A percentile compares a stretch with the other conserved stretches of the same genome.
Conservation (phyloP, 2,888 invertebrate species). For the Campoplex nolae region DNA sequence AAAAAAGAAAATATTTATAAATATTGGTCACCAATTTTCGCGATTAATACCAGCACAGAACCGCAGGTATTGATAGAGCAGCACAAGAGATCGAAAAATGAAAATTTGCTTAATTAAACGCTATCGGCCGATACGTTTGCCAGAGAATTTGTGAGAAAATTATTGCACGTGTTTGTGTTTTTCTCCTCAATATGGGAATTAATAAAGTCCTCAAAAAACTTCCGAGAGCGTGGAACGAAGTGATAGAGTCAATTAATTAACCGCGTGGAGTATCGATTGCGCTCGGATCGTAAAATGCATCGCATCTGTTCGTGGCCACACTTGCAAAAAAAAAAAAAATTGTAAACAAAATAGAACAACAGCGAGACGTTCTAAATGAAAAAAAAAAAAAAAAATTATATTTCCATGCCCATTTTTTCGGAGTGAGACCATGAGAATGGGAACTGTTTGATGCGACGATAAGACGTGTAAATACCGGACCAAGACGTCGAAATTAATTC, state of each 20-base stretch:
- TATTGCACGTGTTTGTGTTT: neutral
- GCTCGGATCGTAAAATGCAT: constrained; percentile 12
- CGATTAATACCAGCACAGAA: neutral
- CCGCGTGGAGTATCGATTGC: constrained; percentile 38
- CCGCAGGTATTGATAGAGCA: neutral
- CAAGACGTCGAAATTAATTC: constrained; percentile 65
- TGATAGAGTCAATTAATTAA: constrained; percentile 76
- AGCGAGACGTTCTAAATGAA: neutral
- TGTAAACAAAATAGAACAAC: neutral
- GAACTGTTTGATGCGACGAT: constrained; percentile 39
- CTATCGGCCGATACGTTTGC: constrained; percentile 20
- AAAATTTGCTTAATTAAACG: constrained; percentile 25
- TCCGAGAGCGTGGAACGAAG: constrained; percentile 55
- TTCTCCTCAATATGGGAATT: constrained; percentile 1
- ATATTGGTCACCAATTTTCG: constrained; percentile 10
- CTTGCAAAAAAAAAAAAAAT: neutral
- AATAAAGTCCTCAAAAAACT: constrained; percentile 36
- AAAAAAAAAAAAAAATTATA: neutral
- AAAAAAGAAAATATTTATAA: neutral
- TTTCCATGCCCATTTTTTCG: constrained; percentile 15
- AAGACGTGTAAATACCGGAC: constrained; percentile 71
- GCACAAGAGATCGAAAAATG: neutral
- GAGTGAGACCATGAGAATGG: constrained; percentile 44
- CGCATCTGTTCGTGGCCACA: neutral
- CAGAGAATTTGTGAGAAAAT: neutral